These are phyloP conservation scores for Neolamprologus variostigma DNA, from an alignment of 2,113 vertebrate genomes.

Conservation along the genomic window DNA sequence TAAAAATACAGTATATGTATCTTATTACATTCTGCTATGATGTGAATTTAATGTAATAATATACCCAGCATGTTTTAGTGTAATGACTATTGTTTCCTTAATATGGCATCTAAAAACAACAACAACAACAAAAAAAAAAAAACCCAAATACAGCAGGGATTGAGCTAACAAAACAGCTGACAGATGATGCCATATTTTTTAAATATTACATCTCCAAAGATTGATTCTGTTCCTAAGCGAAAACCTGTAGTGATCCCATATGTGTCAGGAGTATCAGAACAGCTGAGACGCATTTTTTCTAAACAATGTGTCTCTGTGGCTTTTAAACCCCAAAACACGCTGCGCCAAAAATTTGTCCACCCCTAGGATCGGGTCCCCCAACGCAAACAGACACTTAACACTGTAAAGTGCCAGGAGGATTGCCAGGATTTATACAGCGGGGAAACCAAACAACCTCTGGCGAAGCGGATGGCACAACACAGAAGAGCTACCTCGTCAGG, in stretches of 20 bases:
- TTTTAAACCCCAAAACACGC: not conserved
- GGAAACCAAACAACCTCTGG: not conserved
- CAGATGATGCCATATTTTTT: not conserved
- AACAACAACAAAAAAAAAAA: too few relatives aligned
- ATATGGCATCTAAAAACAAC: not conserved
- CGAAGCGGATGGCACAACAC: not conserved
- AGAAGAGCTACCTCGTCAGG: not conserved
- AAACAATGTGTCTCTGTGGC: fast-evolving
- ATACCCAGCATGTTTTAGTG: not conserved
- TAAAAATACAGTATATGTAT: not conserved
- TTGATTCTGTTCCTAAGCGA: not conserved
- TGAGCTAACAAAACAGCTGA: not conserved
- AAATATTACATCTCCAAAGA: not conserved
- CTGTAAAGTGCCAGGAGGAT: fast-evolving
- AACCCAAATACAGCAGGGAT: not conserved
- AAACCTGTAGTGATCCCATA: not conserved
- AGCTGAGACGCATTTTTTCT: not conserved
- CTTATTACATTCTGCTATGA: not conserved
- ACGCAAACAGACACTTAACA: not conserved
- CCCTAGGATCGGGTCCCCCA: not conserved
- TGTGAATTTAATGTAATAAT: not conserved
- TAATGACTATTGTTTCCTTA: not conserved
- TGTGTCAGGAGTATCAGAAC: not conserved
- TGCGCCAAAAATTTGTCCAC: fast-evolving
- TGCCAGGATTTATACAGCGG: not conserved